These are phyloP conservation scores for Boulengerochromis microlepis DNA, from an alignment of 2,113 vertebrate genomes.

Conservation along the genomic window DNA sequence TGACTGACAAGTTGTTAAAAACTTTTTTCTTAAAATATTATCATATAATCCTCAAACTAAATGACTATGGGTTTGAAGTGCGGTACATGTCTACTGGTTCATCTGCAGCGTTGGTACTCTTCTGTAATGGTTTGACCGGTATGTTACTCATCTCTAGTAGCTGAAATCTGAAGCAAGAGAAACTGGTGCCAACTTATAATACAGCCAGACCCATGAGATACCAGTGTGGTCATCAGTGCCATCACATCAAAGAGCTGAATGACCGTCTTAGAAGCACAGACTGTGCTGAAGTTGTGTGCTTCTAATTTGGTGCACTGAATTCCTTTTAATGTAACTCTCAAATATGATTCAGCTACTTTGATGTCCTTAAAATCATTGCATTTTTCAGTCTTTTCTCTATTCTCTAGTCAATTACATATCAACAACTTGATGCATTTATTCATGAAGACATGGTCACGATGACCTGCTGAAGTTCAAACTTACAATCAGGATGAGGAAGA, in stretches of 20 bases:
- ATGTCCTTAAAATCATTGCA: not conserved
- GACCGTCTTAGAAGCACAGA: not conserved
- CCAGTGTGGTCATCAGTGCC: not conserved
- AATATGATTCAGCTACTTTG: not conserved
- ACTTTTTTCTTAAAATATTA: not conserved
- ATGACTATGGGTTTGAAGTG: not conserved
- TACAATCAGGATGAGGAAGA: not conserved
- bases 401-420: not conserved
- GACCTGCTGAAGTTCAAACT: not conserved
- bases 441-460: not conserved
- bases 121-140: not conserved
- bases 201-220: not conserved
- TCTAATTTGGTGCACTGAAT: not conserved
- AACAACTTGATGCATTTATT: not conserved
- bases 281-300: not conserved
- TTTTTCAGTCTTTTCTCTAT: not conserved
- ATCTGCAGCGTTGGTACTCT: not conserved
- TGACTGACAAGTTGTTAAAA: not conserved
- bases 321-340: not conserved
- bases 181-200: not conserved
- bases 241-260: not conserved
- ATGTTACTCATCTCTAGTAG: slow-evolving; percentile 20
- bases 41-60: not conserved
- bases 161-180: slow-evolving; percentile 41
- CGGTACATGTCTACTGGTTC: not conserved